Conservation (phyloP, 2,113 vertebrate genomes). For the Hippoglossus stenolepis region DNA sequence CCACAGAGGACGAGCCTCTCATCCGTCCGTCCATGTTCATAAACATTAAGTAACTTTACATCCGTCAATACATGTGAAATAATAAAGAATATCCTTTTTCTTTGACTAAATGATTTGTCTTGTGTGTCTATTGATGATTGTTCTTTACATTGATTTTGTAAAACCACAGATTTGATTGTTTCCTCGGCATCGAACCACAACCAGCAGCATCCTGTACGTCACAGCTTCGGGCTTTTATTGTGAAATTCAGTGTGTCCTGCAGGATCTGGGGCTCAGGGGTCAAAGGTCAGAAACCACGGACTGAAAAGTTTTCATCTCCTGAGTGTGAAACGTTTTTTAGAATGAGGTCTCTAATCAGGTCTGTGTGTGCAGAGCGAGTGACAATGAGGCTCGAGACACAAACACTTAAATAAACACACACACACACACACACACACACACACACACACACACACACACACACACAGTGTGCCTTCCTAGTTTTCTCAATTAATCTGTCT, state of each 20-base stretch:
- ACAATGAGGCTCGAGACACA: constrained; percentile 15
- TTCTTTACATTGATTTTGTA: no score
- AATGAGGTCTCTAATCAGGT: constrained; percentile 44
- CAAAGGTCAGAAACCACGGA: constrained; percentile 42
- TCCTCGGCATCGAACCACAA: no score
- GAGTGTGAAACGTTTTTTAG: constrained; percentile 25
- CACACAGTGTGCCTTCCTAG: not conserved
- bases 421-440: constrained; percentile 2
- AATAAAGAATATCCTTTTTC: no score
- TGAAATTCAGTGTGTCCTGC: no score
- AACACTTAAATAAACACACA: constrained; percentile 2
- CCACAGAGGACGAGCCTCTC: constrained; percentile 38
- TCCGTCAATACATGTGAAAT: no score
- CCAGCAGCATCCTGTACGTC: no score
- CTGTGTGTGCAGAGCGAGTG: constrained; percentile 43
- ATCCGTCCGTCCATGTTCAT: not conserved
- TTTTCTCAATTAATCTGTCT: no score
- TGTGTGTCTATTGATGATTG: no score
- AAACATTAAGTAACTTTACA: not conserved
- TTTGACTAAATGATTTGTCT: no score
- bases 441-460: not conserved
- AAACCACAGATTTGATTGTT: no score
- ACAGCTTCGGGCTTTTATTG: no score
- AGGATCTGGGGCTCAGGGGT: constrained; percentile 24
- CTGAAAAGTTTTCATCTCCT: not conserved